Evolutionary conservation across 2,797 vertebrate species (phyloP), one percentile per base, ranked within the genome.

Genomic region (Hemibagrus guttatus): DNA sequence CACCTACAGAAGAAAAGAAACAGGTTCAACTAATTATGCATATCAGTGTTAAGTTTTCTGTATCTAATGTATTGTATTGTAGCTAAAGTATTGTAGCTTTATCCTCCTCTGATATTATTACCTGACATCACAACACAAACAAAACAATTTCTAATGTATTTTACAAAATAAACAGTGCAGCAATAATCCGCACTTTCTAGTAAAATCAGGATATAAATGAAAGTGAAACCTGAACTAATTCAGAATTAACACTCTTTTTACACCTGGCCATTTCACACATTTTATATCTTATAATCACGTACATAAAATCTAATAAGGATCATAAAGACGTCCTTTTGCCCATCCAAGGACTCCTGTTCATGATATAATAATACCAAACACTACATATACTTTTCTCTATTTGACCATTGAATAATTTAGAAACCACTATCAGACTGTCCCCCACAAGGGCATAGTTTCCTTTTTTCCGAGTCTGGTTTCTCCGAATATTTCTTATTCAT

Each of bases 1-100:
- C 28, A 85, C 87, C 87, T 88, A 56, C 63, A 68, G 46, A 46
- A 68, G 56, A 23, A 66, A 81, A 64, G 31, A 52, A 81, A 66
- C 9, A 82, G 11, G 19, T 17, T 52, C 49, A 19, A 61, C 56
- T 52, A 35, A 71, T 35, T 31, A 78, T 52, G 76, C 26, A 61
- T 26, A 12, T 28, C 4, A 16, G 8, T 61, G 21, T 1, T 31
- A 49, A 49, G 19, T 39, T 59, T 23, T 79, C 52, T 35, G 28
- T 58, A 39, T 17, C 17, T 59, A 39, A 79, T 39, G 49, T 14
- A 39, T 39, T 39, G 59, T 23, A 79, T 59, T 2, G 39, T 59
- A 19, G 12, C 1, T 0, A 17, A 31, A 35, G 0, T 78, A 58
- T 23, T 54, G 74, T 76, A 76, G 49, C 52, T 56, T 35, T 35